Percentiles rank a stretch among this genome's conserved stretches.
phyloP scores from a whole-genome alignment of 2,113 vertebrate species.

The Myxocyprinus asiaticus region DNA sequence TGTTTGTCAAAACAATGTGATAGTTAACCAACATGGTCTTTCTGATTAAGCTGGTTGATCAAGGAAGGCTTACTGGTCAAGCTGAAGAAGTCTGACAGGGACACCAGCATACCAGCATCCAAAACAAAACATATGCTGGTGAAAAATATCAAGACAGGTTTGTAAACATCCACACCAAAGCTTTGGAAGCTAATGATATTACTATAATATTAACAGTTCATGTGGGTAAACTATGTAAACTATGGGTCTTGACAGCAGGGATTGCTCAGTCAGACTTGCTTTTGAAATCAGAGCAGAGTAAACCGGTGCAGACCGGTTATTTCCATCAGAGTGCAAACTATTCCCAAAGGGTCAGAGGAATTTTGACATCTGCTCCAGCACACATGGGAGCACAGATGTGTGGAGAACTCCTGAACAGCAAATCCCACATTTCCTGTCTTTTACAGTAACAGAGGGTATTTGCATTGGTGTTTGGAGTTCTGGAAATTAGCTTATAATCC shows the following conservation, averaged over 20 bases:
- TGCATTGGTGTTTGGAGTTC: constrained; percentile 36
- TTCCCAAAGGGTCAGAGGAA: constrained; percentile 56
- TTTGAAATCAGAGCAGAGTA: neutral
- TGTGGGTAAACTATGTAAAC: neutral
- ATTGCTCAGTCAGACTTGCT: neutral
- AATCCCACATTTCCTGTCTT: constrained; percentile 49
- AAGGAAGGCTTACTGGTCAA: too few species aligned
- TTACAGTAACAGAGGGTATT: constrained; percentile 33
- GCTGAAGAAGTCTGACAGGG: too few species aligned
- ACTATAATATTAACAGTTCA: neutral
- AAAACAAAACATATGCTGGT: too few species aligned
- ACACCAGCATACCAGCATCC: too few species aligned
- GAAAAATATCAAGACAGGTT: too few species aligned
- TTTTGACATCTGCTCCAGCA: constrained; percentile 55
- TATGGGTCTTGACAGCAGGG: neutral
- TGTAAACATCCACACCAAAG: too few species aligned
- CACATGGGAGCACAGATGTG: constrained; percentile 59
- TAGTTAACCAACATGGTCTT: too few species aligned
- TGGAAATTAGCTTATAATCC: constrained; percentile 26
- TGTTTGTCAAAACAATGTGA: too few species aligned
- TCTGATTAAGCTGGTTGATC: too few species aligned
- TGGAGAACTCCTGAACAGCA: constrained; percentile 39
- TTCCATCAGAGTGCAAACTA: constrained; percentile 46
- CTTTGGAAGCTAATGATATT: neutral
- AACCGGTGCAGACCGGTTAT: constrained; percentile 44